Conservation (phyloP, 2,113 vertebrate species). For the Bombycilla garrulus region DNA sequence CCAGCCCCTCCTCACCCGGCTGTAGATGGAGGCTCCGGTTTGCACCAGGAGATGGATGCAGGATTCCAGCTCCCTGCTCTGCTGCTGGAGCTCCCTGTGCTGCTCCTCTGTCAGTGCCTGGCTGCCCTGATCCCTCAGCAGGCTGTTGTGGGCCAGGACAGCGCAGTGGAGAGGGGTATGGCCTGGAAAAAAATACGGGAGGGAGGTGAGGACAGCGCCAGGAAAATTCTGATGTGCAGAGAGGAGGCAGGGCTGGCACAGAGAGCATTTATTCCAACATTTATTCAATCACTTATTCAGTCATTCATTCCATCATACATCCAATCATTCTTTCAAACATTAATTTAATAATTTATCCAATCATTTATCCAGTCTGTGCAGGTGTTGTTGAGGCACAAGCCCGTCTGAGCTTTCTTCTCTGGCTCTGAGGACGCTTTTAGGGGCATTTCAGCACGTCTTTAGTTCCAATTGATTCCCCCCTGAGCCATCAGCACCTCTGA, state of each 20-base stretch:
- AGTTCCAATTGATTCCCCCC: fast-evolving
- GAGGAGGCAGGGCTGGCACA: neutral
- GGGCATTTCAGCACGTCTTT: neutral
- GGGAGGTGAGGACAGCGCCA: neutral
- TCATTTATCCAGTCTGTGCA: neutral
- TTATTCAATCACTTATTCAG: fast-evolving
- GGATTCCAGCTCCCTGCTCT: constrained; percentile 30
- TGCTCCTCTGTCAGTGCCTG: neutral
- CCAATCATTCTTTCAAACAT: neutral
- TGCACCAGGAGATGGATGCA: constrained; percentile 64
- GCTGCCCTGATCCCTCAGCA: constrained; percentile 11
- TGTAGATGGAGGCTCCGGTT: constrained; percentile 59
- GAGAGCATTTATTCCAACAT: neutral
- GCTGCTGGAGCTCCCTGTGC: neutral
- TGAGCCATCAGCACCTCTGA: neutral
- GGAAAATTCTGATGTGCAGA: fast-evolving
- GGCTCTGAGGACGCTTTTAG: neutral
- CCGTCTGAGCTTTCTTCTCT: neutral
- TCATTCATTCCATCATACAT: no score
- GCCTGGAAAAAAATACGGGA: neutral
- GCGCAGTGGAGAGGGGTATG: constrained; percentile 65
- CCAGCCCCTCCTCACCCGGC: neutral
- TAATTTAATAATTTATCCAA: neutral
- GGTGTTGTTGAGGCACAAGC: neutral
- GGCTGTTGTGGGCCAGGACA: constrained; percentile 53